Evolutionary conservation across 2,888 invertebrate genomes (phyloP), one percentile per base, ranked within the genome.

Genomic region (Philonicus albiceps): DNA sequence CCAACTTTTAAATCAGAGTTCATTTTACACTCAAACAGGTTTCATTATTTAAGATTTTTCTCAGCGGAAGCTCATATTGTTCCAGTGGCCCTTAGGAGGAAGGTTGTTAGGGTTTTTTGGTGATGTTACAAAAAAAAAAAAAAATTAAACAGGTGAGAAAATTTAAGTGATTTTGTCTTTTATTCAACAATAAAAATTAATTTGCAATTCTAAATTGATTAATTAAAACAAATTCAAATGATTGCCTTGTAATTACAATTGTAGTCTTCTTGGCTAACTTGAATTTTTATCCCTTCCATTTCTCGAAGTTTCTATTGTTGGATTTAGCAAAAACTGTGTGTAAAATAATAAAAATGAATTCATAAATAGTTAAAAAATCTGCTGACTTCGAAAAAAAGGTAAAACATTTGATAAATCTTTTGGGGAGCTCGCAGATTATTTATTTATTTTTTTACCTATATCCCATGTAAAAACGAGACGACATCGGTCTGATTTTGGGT

Each of bases 401-500:
- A 22, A 80, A 53, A 11, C 53, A 43, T 64, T 64, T 80, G 53
- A 80, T 30, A 30, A 64, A 81, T 22, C 22, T 22, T 27, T 81
- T 27, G 53, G 22, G n/a, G 55, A 81, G 81, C 81, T 64, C 81
- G 53, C 81, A 55, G 43, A 80, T 43, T 37, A 74, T 81, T 81
- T 53, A 40, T 49, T 78, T 43, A 43, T 13, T 43, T 81, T 81
- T 81, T 64, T 81, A 64, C 64, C 22, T 64, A 53, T 80, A 53
- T 80, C 80, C 40, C 80, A 80, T 80, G 55, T 81, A 64, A 81
- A 81, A 34, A 43, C 73, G 30, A 73, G 22, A 27, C 49, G 73
- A 73, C 72, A 84, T 73, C 84, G 43, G 40, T 43, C 40, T 73
- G 49, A 84, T 84, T 84, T 84, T 84, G 84, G 55, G 72, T 73